Evolutionary conservation across 2,113 vertebrate genomes (phyloP).

Genomic region (Odontesthes bonariensis): DNA sequence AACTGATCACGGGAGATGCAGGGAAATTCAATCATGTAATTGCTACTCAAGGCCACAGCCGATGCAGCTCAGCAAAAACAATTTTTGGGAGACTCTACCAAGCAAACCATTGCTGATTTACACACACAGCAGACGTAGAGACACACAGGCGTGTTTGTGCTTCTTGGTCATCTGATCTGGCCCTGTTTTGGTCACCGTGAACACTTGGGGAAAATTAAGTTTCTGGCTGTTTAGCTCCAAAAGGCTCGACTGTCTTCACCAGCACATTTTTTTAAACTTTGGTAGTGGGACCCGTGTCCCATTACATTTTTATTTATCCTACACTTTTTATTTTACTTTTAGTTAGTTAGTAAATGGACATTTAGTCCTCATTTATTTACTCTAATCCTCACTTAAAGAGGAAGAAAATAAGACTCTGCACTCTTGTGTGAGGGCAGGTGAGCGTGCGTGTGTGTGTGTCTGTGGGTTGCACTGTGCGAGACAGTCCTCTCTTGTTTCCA

Average conservation of each 20-base stretch:
- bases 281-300: too few species aligned
- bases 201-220: too few species aligned
- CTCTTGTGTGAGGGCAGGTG: conserved; percentile 18
- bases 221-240: too few species aligned
- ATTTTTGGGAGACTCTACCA: neutral
- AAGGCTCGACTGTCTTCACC: too few species aligned
- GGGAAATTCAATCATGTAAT: conserved; percentile 17
- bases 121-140: neutral
- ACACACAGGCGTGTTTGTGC: neutral
- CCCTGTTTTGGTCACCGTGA: too few species aligned
- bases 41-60: neutral
- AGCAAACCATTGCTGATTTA: neutral
- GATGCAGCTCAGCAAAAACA: conserved; percentile 7
- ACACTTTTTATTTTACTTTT: too few species aligned
- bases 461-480: conserved; percentile 13
- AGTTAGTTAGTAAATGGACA: neutral
- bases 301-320: neutral
- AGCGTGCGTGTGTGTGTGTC: conserved; percentile 15
- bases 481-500: conserved; percentile 77
- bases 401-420: neutral
- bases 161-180: neutral
- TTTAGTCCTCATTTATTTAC: neutral
- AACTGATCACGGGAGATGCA: neutral
- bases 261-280: too few species aligned
- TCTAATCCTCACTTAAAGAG: neutral